Percentiles rank a stretch among this genome's conserved stretches.
Evolutionary conservation across 2,113 vertebrate species (phyloP).

Genomic region (Cyphomyrus plagiostoma): DNA sequence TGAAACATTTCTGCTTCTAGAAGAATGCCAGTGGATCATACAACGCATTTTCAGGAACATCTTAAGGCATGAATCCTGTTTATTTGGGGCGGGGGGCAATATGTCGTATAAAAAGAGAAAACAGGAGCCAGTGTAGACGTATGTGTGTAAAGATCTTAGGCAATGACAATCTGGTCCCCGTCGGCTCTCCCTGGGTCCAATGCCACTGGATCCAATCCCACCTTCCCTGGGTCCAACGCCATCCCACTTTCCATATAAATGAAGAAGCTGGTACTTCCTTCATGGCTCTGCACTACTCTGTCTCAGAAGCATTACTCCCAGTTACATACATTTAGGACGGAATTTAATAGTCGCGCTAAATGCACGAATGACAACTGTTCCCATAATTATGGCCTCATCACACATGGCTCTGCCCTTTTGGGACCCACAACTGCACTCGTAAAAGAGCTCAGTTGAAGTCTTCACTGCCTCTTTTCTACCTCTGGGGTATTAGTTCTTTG

Average conservation of each 20-base stretch:
- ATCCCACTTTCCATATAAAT: neutral
- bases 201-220: no score
- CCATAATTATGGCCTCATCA: neutral
- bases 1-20: neutral
- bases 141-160: neutral
- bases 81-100: neutral
- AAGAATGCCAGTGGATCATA: neutral
- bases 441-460: neutral
- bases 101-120: neutral
- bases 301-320: neutral
- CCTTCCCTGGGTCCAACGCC: no score
- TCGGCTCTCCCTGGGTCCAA: neutral
- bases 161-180: neutral
- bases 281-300: neutral
- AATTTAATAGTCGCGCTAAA: neutral
- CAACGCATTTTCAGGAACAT: neutral
- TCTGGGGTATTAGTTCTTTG: neutral
- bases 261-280: neutral
- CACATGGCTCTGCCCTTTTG: neutral
- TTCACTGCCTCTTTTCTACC: neutral
- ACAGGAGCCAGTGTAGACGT: neutral
- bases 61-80: neutral
- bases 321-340: constrained; percentile 1
- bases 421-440: neutral
- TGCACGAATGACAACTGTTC: neutral